Base-by-base conservation (phyloP, 2,113 vertebrate species). In the Falcunculus frontatus region DNA sequence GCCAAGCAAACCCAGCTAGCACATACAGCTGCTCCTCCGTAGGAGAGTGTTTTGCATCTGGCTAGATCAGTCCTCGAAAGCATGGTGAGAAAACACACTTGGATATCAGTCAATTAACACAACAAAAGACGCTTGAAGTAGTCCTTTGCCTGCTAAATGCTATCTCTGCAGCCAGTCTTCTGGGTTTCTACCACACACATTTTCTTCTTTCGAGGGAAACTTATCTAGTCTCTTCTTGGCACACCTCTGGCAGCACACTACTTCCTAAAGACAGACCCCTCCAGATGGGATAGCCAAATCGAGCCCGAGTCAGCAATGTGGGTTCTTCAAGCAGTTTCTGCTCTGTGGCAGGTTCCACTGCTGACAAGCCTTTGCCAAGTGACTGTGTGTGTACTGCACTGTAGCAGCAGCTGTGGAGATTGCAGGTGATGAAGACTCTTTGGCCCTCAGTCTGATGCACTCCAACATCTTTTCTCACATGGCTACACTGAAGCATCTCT, bases 11-110 rank as follows among this genome's bases (percentile, higher is more conserved):
- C n/a, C 32, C 70, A 83, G 70, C 67, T 69, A 94, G 65, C n/a
- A 53, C 49, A 92, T 84, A 89, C 89, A 96, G 93, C 89, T 97
- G 94, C 65, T 79, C 49, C 83, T 81, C 91, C 63, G 27, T 21
- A 39, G 8, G 23, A 33, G 29, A 87, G n/a, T 4, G n/a, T 19
- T 87, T 85, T 62, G 53, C 78, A 87, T 83, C 65, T 84, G 83
- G 76, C 57, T 49, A 64, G 41, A 69, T 59, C 49, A 39, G 59
- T 73, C 86, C 85, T 94, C 60, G 32, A 92, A 91, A 93, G 44
- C 53, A 17, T 6, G 11, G 37, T 65, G 87, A 95, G 81, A 92
- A 92, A 89, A 56, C 27, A 41, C 49, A 42, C 39, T 83, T 79
- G 59, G 70, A 57, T 39, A 85, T 21, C 63, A 85, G 63, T 76